These are phyloP conservation scores for Cottus gobio DNA, from an alignment of 2,113 vertebrate genomes.

Conservation along the genomic window DNA sequence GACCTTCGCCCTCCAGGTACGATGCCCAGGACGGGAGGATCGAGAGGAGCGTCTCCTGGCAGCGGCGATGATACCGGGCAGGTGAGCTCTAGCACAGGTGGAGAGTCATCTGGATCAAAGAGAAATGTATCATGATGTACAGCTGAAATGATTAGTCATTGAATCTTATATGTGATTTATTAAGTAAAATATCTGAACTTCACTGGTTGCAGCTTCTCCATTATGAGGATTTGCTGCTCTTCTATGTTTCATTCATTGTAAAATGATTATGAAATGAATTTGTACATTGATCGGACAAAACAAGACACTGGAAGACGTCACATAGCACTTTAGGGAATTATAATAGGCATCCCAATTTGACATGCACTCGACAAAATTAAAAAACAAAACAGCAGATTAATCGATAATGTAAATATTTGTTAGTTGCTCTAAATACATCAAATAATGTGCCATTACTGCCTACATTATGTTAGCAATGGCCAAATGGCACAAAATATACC, in stretches of 20 bases:
- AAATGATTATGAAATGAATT: background rate
- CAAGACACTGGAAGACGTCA: background rate
- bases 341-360: background rate
- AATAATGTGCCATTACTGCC: background rate
- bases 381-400: background rate
- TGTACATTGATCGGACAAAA: background rate
- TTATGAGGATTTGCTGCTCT: background rate
- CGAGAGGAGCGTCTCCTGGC: conserved; percentile 90
- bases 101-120: conserved; percentile 85
- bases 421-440: background rate
- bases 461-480: background rate
- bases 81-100: conserved; percentile 91
- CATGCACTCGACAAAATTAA: background rate
- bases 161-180: background rate
- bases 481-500: background rate
- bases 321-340: background rate
- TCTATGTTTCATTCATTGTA: background rate
- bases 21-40: conserved; percentile 90
- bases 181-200: background rate
- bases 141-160: background rate
- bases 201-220: background rate
- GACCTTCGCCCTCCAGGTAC: conserved; percentile 87
- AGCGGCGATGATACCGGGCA: conserved; percentile 90
- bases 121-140: conserved; percentile 2
- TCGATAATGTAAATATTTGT: background rate